Conservation (phyloP, 53 echinoderm and acorn worm species). For the Paelopatides confundens region DNA sequence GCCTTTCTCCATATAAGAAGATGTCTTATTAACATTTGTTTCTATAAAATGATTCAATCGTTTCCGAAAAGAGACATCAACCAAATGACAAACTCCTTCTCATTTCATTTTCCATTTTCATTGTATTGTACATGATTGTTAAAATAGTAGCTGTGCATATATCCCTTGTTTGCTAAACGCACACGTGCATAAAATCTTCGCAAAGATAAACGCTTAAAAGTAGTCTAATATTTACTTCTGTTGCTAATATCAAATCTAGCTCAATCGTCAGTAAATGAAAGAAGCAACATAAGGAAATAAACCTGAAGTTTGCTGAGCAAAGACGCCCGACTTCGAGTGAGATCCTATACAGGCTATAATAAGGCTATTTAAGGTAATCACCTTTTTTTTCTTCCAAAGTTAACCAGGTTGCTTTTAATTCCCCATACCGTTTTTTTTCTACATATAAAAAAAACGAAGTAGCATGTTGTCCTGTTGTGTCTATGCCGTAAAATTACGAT, state of each 20-base stretch:
- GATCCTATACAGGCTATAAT: not conserved
- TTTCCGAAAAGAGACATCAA: constrained; percentile 12
- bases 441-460: not conserved
- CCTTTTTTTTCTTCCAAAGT: not conserved
- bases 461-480: not conserved
- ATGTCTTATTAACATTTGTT: constrained; percentile 24
- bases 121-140: not conserved
- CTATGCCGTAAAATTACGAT: not conserved
- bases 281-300: not conserved
- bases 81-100: not conserved
- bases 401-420: not conserved
- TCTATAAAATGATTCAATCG: constrained; percentile 19
- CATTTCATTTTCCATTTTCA: not conserved
- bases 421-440: not conserved
- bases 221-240: constrained; percentile 19
- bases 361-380: constrained; percentile 1
- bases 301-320: not conserved
- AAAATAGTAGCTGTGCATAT: constrained; percentile 1
- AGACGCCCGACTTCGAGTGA: not conserved
- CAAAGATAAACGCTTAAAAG: constrained; percentile 4
- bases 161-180: constrained; percentile 4
- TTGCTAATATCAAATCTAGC: constrained; percentile 13
- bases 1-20: not conserved
- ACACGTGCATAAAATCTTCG: constrained; percentile 18
- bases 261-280: not conserved